Base-by-base conservation (phyloP, 2,113 vertebrate genomes). In the Nesogale talazaci region DNA sequence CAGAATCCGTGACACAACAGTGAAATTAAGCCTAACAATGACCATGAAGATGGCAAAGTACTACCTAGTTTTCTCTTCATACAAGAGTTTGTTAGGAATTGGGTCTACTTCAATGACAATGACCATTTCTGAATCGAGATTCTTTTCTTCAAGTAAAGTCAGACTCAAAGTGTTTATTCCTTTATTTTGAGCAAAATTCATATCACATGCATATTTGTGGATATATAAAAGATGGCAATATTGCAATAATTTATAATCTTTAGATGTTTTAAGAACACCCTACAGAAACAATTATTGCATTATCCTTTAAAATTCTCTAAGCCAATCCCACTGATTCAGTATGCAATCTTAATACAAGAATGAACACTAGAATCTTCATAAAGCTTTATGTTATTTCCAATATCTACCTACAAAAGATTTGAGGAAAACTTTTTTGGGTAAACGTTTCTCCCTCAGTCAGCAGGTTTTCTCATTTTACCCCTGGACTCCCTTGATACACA, bases 371-470 rank as follows among this genome's bases (percentile, higher is more conserved):
- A 87, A 38, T 31, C 15, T 63, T 88, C 61, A 70, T 9, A 61
- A 82, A 90, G 74, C 9, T 94, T 88, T 69, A 77, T 16, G 46
- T 14, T 42, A 69, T 11, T 77, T 79, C 34, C 72, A 91, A 57
- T 81, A n/a, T 59, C 57, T 86, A 86, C 6, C 79, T 63, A 56
- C 31, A 20, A 92, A 93, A 85, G 87, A 92, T 36, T 76, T 93
- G 82, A 86, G 38, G 38, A 91, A 87, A 86, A 40, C 61, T 52
- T 27, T 78, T 69, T 20, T 19, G 6, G 31, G 19, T 57, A 89
- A 72, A 52, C 25, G 19, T 38, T 79, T 86, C 75, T 5, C 9
- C 38, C 4, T 40, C 29, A 34, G 19, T 80, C 34, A 94, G 61
- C 70, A 65, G 11, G 69, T 95, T 91, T 8, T 56, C 63, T 63